Conservation (phyloP, 2,113 vertebrate species). For the Amphiprion percula region DNA sequence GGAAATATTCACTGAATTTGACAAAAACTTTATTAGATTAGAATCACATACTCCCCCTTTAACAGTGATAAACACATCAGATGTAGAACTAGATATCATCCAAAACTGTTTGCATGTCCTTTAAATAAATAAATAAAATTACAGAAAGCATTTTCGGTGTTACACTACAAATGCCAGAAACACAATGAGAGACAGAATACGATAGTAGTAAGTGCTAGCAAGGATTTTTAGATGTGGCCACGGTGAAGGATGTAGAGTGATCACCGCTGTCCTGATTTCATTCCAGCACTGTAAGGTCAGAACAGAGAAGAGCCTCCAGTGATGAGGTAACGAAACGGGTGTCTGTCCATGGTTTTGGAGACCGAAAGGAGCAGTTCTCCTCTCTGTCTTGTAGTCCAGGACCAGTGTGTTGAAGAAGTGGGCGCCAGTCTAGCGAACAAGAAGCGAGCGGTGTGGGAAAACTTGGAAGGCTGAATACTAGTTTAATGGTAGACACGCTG, state of each 20-base stretch:
- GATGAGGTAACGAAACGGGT: not conserved
- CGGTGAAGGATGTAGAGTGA: not conserved
- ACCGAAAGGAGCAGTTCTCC: not conserved
- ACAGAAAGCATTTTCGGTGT: not conserved
- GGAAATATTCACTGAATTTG: no score
- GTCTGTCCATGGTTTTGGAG: not conserved
- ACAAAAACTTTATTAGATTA: no score
- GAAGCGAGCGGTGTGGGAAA: not conserved
- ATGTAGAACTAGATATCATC: not conserved
- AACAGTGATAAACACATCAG: not conserved
- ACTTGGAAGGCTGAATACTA: not conserved
- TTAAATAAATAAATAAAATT: no score
- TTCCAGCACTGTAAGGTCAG: not conserved
- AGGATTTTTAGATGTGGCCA: not conserved
- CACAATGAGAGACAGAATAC: not conserved
- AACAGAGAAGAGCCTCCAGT: not conserved
- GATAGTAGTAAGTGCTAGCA: not conserved
- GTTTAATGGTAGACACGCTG: not conserved
- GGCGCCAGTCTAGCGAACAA: not conserved
- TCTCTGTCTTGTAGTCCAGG: not conserved
- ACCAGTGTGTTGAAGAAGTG: not conserved
- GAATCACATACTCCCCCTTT: not conserved
- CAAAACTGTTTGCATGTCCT: no score
- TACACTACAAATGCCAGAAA: not conserved
- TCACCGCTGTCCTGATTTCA: slow-evolving; percentile 1